These are phyloP conservation scores for Rhinogobio ventralis DNA, from an alignment of 2,797 vertebrate species.

Conservation along the genomic window DNA sequence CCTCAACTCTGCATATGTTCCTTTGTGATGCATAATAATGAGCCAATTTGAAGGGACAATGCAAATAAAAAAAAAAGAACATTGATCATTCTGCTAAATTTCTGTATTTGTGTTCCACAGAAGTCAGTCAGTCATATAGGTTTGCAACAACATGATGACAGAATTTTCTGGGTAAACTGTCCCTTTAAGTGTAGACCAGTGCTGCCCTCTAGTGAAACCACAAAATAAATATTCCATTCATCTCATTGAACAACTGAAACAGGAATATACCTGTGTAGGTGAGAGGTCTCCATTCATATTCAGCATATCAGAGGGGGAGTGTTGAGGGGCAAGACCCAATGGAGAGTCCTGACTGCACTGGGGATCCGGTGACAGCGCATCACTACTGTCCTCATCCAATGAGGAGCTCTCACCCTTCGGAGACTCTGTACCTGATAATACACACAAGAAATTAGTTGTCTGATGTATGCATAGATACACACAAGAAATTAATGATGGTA, in stretches of 20 bases:
- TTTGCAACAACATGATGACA: neutral
- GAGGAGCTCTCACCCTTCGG: constrained; percentile 92
- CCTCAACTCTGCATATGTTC: neutral
- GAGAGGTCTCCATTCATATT: constrained; percentile 71
- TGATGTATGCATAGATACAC: neutral
- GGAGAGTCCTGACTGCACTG: constrained; percentile 94
- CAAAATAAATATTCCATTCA: neutral
- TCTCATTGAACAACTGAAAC: neutral
- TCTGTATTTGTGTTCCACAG: neutral
- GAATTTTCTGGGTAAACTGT: neutral
- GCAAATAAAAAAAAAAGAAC: neutral
- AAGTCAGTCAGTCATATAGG: neutral
- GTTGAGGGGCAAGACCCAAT: constrained; percentile 79
- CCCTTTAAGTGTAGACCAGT: neutral
- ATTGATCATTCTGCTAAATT: neutral
- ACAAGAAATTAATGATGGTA: neutral
- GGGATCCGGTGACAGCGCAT: constrained; percentile 94
- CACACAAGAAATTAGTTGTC: neutral
- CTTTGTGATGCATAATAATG: neutral
- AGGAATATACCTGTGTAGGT: constrained; percentile 74
- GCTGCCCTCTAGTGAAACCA: constrained; percentile 26
- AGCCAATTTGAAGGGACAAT: neutral
- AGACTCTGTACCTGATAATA: constrained; percentile 68
- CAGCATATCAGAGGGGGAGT: constrained; percentile 82
- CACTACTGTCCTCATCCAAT: constrained; percentile 96